These are phyloP conservation scores for Actinia equina DNA, from an alignment of 64 coral and sea anemone genomes.

Conservation along the genomic window DNA sequence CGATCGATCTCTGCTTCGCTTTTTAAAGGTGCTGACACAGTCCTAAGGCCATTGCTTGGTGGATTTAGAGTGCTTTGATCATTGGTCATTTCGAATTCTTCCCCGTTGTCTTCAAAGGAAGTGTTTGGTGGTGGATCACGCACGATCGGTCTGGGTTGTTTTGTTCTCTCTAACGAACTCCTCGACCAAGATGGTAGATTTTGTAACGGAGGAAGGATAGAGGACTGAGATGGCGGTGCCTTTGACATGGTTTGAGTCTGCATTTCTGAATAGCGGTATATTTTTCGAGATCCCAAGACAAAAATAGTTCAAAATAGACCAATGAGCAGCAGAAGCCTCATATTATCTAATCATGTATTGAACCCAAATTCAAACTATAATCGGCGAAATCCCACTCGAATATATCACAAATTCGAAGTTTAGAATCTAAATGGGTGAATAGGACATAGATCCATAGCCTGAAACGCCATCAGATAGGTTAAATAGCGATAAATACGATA, in stretches of 20 bases:
- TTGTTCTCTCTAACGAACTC: conserved; percentile 73
- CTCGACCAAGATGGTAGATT: conserved; percentile 92
- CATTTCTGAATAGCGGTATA: conserved; percentile 41
- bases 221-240: conserved; percentile 56
- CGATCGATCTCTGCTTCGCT: conserved; percentile 52
- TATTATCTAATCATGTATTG: not conserved
- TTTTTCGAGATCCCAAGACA: not conserved
- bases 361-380: not conserved
- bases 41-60: conserved; percentile 36
- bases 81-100: conserved; percentile 36
- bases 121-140: conserved; percentile 79
- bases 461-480: not conserved
- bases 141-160: conserved; percentile 68
- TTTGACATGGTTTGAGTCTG: conserved; percentile 87
- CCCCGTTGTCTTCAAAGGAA: conserved; percentile 36
- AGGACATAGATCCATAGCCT: not conserved
- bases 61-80: conserved; percentile 43
- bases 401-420: not conserved
- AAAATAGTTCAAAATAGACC: not conserved
- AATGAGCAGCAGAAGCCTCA: not conserved
- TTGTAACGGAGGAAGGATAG: conserved; percentile 79
- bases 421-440: not conserved
- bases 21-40: conserved; percentile 71
- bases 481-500: not conserved
- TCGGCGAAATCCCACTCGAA: not conserved